phyloP scores from a whole-genome alignment of 2,797 vertebrate species.

The Podarcis lilfordi region DNA sequence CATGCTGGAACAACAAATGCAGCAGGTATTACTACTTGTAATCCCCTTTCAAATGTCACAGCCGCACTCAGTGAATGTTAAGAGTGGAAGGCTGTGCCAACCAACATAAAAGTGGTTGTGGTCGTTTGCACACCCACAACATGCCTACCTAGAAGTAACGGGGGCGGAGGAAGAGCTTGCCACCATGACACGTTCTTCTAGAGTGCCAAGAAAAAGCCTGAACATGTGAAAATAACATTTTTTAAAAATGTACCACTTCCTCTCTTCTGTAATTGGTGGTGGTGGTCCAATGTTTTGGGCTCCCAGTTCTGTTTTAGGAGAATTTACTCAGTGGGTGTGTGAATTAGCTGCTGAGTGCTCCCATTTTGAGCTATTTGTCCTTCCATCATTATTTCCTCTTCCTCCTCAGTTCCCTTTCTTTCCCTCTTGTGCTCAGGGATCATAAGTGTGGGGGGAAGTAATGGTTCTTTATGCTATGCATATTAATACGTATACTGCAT shows the following conservation, averaged over 20 bases:
- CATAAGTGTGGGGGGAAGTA: background rate
- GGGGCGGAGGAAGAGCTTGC: too few species aligned
- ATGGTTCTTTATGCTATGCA: background rate
- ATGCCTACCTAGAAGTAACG: background rate
- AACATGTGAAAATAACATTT: background rate
- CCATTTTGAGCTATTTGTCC: background rate
- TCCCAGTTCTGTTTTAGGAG: background rate
- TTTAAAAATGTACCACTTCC: background rate
- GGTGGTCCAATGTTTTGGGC: background rate
- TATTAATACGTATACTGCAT: background rate
- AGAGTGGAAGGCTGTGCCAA: background rate
- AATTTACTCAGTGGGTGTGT: background rate
- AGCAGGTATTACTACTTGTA: background rate
- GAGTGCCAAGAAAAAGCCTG: background rate
- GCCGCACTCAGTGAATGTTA: background rate
- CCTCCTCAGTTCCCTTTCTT: background rate
- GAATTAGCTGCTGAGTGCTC: background rate
- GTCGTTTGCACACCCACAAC: background rate
- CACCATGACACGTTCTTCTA: background rate
- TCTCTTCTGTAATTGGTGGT: background rate
- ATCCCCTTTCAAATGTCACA: background rate
- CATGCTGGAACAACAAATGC: background rate
- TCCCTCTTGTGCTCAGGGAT: background rate
- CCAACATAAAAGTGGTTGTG: background rate
- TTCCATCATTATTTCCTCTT: background rate